Conservation (phyloP, 2,888 invertebrate species). For the Tipula confusa region DNA sequence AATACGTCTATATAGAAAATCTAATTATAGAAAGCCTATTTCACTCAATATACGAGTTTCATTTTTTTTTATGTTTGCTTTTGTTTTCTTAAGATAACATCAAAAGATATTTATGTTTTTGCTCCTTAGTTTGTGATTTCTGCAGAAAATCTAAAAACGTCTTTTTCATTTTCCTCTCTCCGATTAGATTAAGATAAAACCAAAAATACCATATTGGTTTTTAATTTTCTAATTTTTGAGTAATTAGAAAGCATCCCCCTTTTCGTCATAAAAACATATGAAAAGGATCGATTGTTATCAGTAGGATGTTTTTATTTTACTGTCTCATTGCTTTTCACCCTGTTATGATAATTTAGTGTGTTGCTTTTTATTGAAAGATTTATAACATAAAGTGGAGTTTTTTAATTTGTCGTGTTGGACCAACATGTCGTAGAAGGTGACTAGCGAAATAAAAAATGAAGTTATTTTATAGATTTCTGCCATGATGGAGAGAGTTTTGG, state of each 20-base stretch:
- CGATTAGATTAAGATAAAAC: neutral
- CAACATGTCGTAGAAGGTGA: too few species aligned
- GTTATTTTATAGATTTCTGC: too few species aligned
- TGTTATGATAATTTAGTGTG: too few species aligned
- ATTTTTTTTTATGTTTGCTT: neutral
- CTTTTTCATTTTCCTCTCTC: too few species aligned
- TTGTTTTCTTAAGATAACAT: neutral
- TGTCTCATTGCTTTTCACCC: too few species aligned
- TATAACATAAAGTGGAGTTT: too few species aligned
- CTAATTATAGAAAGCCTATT: neutral
- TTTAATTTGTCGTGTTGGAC: too few species aligned
- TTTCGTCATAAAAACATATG: neutral
- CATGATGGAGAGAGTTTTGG: too few species aligned
- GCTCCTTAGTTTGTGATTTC: neutral
- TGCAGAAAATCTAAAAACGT: neutral
- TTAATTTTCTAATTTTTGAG: neutral
- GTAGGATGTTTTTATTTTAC: too few species aligned
- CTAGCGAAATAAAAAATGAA: too few species aligned
- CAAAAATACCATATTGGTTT: neutral
- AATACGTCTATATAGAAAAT: conserved; percentile 5
- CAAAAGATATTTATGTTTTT: neutral
- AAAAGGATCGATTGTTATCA: neutral
- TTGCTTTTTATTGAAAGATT: too few species aligned
- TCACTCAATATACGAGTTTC: too few species aligned
- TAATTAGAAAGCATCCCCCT: neutral